phyloP scores from a whole-genome alignment of 2,888 invertebrate species.

The Philhelius pedissequus region DNA sequence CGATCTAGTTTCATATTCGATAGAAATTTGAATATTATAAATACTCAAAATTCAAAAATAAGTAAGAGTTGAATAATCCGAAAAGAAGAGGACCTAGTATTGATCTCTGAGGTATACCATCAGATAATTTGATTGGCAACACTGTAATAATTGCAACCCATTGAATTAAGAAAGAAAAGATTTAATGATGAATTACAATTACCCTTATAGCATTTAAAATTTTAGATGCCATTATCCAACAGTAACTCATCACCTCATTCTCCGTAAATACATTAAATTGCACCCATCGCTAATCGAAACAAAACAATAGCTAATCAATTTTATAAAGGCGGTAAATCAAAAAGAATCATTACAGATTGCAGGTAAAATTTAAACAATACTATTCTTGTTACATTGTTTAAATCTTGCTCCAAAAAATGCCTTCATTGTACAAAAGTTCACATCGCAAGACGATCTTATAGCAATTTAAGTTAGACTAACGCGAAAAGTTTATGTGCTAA shows the following conservation, averaged over 20 bases:
- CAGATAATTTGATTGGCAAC: background rate
- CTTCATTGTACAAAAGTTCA: background rate
- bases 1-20: no score
- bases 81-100: no score
- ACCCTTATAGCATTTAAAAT: background rate
- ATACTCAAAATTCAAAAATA: no score
- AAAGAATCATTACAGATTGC: background rate
- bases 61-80: no score
- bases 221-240: background rate
- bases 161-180: background rate
- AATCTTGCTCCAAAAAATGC: constrained; percentile 6
- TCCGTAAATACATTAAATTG: background rate
- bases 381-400: background rate
- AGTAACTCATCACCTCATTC: background rate
- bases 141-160: background rate
- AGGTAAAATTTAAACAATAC: background rate
- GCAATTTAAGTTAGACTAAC: constrained; percentile 20
- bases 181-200: background rate
- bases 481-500: constrained; percentile 17
- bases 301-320: constrained; percentile 7
- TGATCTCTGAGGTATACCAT: no score
- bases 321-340: background rate
- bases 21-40: no score
- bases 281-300: background rate
- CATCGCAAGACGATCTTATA: constrained; percentile 10